Evolutionary conservation across 2,797 vertebrate species (phyloP).

Genomic region (Pseudochirops cupreus): DNA sequence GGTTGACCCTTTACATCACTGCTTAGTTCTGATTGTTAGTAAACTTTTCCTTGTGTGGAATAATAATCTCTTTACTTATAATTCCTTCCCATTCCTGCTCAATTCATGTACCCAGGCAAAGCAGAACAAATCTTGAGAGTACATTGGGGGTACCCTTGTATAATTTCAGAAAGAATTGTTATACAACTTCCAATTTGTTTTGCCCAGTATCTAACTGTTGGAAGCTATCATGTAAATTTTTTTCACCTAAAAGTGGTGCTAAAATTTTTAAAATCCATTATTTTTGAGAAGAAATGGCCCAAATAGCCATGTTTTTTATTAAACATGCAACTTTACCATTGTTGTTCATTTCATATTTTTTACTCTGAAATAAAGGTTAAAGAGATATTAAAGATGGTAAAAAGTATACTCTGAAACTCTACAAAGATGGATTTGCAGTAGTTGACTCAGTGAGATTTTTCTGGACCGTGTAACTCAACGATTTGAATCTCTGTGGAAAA

Average conservation of each 20-base stretch:
- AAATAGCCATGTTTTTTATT: conserved; percentile 3
- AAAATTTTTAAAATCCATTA: background rate
- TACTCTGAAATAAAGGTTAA: background rate
- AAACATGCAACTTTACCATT: background rate
- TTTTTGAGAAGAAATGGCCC: conserved; percentile 16
- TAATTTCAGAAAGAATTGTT: background rate
- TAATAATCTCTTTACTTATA: background rate
- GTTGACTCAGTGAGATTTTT: conserved; percentile 1
- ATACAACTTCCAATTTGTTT: background rate
- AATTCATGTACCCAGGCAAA: background rate
- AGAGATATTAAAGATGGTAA: background rate
- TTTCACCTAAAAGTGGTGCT: conserved; percentile 31
- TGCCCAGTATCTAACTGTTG: background rate
- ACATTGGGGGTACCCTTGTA: background rate
- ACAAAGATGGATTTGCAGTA: background rate
- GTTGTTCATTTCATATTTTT: background rate
- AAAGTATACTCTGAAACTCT: background rate
- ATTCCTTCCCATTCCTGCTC: background rate
- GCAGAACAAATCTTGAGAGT: background rate
- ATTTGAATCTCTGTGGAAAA: background rate
- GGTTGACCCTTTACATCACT: background rate
- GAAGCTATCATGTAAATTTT: background rate
- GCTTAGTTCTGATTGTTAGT: background rate
- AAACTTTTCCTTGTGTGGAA: background rate
- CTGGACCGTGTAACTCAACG: background rate